These are phyloP conservation scores for Borostomias antarcticus DNA, from an alignment of 2,797 vertebrate genomes.

Conservation along the genomic window DNA sequence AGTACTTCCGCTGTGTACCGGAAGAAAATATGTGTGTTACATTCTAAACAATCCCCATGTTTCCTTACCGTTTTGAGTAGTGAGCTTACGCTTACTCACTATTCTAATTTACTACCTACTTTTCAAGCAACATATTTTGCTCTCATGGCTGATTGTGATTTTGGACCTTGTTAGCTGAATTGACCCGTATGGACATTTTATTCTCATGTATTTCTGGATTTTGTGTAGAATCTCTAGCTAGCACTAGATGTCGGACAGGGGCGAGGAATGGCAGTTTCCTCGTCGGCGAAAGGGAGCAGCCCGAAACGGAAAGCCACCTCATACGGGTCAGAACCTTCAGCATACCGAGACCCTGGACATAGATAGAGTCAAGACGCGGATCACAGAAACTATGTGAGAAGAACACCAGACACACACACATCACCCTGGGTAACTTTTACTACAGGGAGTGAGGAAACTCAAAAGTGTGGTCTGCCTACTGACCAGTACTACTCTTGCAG, in stretches of 20 bases:
- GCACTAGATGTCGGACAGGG: slow-evolving; percentile 54
- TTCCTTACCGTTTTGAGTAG: no score
- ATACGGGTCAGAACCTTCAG: slow-evolving; percentile 3
- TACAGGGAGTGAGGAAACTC: no score
- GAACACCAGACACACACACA: no score
- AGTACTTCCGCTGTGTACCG: slow-evolving; percentile 24
- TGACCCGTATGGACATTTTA: not conserved
- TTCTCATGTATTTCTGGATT: not conserved
- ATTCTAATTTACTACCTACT: not conserved
- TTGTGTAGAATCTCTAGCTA: no score
- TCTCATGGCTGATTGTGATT: not conserved
- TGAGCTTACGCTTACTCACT: not conserved
- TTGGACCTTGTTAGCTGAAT: not conserved
- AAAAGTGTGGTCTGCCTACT: no score
- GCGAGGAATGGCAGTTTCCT: slow-evolving; percentile 71
- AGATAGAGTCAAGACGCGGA: slow-evolving; percentile 54
- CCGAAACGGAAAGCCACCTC: slow-evolving; percentile 35
- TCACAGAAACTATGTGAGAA: slow-evolving; percentile 70
- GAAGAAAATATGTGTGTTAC: slow-evolving; percentile 55
- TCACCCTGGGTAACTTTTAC: no score
- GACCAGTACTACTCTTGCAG: no score
- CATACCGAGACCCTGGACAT: slow-evolving; percentile 52
- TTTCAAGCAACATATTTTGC: not conserved
- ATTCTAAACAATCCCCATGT: slow-evolving; percentile 39
- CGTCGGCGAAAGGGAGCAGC: slow-evolving; percentile 66